These are phyloP conservation scores for Ichneumoninae sp. DNA, from an alignment of 2,888 invertebrate species.

Conservation along the genomic window DNA sequence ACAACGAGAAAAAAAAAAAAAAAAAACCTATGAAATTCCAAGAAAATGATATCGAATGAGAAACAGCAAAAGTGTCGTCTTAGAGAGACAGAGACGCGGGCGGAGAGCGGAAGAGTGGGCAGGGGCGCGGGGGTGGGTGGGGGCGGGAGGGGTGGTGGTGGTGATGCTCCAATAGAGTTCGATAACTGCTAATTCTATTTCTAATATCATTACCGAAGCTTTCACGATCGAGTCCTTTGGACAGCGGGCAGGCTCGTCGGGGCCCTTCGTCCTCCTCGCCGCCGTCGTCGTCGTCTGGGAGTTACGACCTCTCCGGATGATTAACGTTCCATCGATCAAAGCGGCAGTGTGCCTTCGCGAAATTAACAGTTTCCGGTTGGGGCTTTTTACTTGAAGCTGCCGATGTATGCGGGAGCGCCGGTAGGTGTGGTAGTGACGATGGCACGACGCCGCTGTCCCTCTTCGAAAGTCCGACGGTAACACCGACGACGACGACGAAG, in stretches of 20 bases:
- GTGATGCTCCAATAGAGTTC: slow-evolving; percentile 25
- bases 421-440: neutral
- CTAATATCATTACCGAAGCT: slow-evolving; percentile 63
- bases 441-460: slow-evolving; percentile 36
- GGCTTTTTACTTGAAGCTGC: slow-evolving; percentile 50
- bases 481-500: slow-evolving; percentile 60
- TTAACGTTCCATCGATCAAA: slow-evolving; percentile 72
- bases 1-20: neutral
- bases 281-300: slow-evolving; percentile 25
- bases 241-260: slow-evolving; percentile 26
- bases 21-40: neutral
- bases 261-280: slow-evolving; percentile 22
- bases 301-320: slow-evolving; percentile 66
- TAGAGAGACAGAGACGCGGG: neutral
- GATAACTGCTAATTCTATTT: slow-evolving; percentile 67
- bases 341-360: slow-evolving; percentile 57
- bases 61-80: slow-evolving; percentile 12
- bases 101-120: too few relatives aligned
- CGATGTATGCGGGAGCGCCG: neutral
- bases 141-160: neutral
- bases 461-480: slow-evolving; percentile 48
- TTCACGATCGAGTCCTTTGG: slow-evolving; percentile 59
- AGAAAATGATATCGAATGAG: neutral
- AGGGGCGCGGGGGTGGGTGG: neutral
- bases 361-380: slow-evolving; percentile 52